Percentiles rank a stretch among this genome's conserved stretches.
Conservation (phyloP, 2,888 invertebrate genomes). For the Scrobipalpa atriplicella region DNA sequence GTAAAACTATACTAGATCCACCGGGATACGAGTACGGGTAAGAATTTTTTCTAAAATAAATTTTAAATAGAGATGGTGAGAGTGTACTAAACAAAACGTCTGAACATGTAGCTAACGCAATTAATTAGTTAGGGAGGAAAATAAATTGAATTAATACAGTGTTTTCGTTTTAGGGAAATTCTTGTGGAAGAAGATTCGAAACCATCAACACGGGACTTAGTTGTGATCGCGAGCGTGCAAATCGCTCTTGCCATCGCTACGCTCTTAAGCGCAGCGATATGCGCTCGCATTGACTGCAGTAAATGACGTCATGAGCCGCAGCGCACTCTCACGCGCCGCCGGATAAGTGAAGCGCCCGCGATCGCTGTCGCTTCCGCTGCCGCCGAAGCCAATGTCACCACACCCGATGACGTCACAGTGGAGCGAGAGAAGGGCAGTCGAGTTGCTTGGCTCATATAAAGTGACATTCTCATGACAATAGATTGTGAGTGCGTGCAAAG, state of each 20-base stretch:
- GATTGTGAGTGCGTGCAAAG: conserved; percentile 20
- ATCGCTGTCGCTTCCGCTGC: conserved; percentile 45
- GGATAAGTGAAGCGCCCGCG: conserved; percentile 65
- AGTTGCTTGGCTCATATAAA: conserved; percentile 84
- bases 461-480: conserved; percentile 22
- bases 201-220: conserved; percentile 69
- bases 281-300: conserved; percentile 80
- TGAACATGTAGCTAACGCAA: too few species aligned
- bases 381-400: conserved; percentile 48
- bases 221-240: conserved; percentile 78
- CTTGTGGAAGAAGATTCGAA: conserved; percentile 66
- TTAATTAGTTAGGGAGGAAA: too few species aligned
- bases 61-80: too few species aligned
- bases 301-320: conserved; percentile 70
- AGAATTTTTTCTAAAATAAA: too few species aligned
- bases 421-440: conserved; percentile 77
- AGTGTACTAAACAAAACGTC: too few species aligned
- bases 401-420: conserved; percentile 53
- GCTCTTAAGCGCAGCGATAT: conserved; percentile 76
- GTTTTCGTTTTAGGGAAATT: conserved; percentile 61
- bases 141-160: too few species aligned
- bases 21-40: conserved; percentile 60
- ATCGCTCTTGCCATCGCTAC: conserved; percentile 76
- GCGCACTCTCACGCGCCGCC: conserved; percentile 66
- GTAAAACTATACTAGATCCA: conserved; percentile 74